Evolutionary conservation across 2,113 vertebrate species (phyloP).

Genomic region (Melanerpes aurifrons): DNA sequence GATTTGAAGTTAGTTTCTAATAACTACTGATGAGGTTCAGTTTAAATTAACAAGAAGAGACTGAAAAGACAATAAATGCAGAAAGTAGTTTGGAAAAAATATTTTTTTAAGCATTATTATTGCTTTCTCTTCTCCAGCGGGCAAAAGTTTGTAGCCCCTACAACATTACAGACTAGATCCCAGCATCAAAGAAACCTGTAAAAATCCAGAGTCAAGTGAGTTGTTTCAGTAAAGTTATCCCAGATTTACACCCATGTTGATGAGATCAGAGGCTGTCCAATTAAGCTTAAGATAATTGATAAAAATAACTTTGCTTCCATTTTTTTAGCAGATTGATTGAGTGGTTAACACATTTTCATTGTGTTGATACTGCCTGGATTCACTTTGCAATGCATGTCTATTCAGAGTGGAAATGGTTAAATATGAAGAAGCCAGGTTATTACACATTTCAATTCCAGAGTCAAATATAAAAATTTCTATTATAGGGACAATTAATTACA

Average conservation of each 20-base stretch:
- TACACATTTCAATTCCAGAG: conserved; percentile 98
- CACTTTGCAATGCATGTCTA: conserved; percentile 46
- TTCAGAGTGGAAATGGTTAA: conserved; percentile 87
- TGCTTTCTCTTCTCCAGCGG: not conserved
- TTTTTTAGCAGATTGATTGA: conserved; percentile 54
- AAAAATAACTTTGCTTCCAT: conserved; percentile 16
- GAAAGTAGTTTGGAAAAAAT: not conserved
- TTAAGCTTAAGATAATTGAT: conserved; percentile 21
- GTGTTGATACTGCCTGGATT: not conserved
- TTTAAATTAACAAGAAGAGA: not conserved
- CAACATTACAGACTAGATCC: not conserved
- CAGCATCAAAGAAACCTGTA: not conserved
- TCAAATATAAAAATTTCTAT: conserved; percentile 99
- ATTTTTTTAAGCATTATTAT: too few species aligned
- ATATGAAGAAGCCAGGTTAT: conserved; percentile 97
- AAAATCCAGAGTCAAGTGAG: accelerated
- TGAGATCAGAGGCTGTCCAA: conserved; percentile 8
- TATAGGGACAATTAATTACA: conserved; percentile 99
- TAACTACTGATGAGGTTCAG: not conserved
- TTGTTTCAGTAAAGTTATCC: not conserved
- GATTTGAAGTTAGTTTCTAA: not conserved
- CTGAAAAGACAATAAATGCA: not conserved
- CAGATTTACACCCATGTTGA: not conserved
- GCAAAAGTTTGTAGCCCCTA: not conserved
- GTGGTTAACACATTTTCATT: conserved; percentile 38